Evolutionary conservation across 2,888 invertebrate genomes (phyloP).

Genomic region (Drosophila phalerata): DNA sequence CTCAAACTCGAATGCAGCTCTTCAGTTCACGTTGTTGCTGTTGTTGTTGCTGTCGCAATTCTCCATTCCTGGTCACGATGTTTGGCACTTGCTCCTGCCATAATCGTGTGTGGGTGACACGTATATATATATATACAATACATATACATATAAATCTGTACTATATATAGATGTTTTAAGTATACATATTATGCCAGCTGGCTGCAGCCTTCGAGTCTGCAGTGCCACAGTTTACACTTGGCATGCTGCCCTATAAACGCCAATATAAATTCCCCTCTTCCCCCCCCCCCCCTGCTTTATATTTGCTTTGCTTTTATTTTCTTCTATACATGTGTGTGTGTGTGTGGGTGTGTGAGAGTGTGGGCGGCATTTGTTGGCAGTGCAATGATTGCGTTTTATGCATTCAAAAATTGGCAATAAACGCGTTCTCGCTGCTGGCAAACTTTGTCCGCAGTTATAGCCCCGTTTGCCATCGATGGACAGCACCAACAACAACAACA

Average conservation of each 20-base stretch:
- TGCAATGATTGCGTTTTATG: conserved; percentile 70
- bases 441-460: conserved; percentile 66
- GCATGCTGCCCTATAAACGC: conserved; percentile 74
- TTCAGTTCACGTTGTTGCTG: conserved; percentile 17
- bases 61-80: conserved; percentile 44
- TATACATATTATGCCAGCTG: conserved; percentile 37
- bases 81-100: conserved; percentile 65
- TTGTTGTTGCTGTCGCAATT: conserved; percentile 9
- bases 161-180: conserved; percentile 15
- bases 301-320: neutral
- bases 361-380: conserved; percentile 69
- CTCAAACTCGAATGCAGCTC: conserved; percentile 62
- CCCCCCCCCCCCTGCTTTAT: neutral
- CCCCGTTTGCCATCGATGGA: conserved; percentile 48
- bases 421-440: conserved; percentile 65
- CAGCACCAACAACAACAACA: conserved; percentile 41
- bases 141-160: conserved; percentile 9
- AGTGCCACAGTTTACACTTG: conserved; percentile 66
- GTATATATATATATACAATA: conserved; percentile 17
- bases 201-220: conserved; percentile 45
- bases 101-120: conserved; percentile 41
- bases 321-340: conserved; percentile 2
- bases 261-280: conserved; percentile 6
- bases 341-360: conserved; percentile 33
- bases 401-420: conserved; percentile 80